Evolutionary conservation across 2,113 vertebrate genomes (phyloP), one percentile per base, ranked within the genome.

Genomic region (Mesoclemmys tuberculata): DNA sequence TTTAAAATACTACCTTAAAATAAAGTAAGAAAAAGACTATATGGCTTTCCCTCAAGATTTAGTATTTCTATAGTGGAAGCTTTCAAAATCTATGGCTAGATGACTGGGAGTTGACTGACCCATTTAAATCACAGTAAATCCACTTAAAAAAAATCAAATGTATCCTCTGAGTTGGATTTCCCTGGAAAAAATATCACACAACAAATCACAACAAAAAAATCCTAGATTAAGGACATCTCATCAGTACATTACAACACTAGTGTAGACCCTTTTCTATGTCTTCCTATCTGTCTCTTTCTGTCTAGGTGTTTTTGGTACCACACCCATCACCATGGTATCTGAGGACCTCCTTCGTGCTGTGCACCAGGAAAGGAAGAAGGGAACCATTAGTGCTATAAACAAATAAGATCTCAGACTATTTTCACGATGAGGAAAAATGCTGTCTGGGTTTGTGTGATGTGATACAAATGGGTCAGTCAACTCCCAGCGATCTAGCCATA

Each of bases 21-120:
- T 21, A 78, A 88, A 83, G n/a, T 61, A 90, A 31, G 71, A 80
- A 93, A 80, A 88, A 48, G 19, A 4, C 64, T 27, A 49, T 84
- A 49, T n/a, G 26, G 27, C 35, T 94, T 93, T 58, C 21, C 44
- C 54, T 31, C 85, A 90, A 89, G 90, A 86, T 95, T 89, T 68
- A 88, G 55, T 22, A 89, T 90, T 94, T 92, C 35, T 91, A 52
- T 49, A 24, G 58, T 90, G 38, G 56, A 85, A 77, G 10, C 58
- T 82, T 77, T 48, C 78, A 68, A 89, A 95, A 80, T 29, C 88
- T 89, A 84, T 1, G 2, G 68, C 38, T 58, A 81, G 74, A 71
- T 5, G 80, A 27, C 21, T 54, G 48, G 51, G 46, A 95, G 31
- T 71, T 75, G 93, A 81, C 29, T 90, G 80, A 49, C 26, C 10